Base-by-base conservation (phyloP, 1,140 invertebrate genomes). In the Cotesia typhae region DNA sequence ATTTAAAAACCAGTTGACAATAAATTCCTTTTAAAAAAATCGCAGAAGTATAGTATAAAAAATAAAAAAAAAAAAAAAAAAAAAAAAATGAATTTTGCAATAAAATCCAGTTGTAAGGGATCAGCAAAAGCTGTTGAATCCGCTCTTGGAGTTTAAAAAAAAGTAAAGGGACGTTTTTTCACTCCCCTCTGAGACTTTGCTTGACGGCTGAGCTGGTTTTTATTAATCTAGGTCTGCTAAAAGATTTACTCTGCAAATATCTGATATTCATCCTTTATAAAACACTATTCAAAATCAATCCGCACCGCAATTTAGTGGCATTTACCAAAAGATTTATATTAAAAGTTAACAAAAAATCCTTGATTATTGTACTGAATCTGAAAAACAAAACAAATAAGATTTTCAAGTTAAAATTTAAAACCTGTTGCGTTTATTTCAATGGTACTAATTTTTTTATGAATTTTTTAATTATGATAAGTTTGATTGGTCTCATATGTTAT, bases 171-270 rank as follows among this genome's bases (percentile, higher is more conserved):
- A 51, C 28, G 63, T 37, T 51, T 14, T 53, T 66, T 66, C 20
- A 28, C 41, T 52, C 12, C 17, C 6, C 71, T 72, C 71, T 47
- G 17, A 28, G 76, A 74, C 79, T 80, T 84, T 82, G 75, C 79
- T 71, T 67, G 60, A 75, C 74, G 80, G 85, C 83, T 87, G 76
- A 87, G 83, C 84, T 82, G 84, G 69, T 81, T 85, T 47, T 87
- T 86, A 86, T 87, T 86, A 87, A 87, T 85, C 81, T 79, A 71
- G 74, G 61, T 77, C 78, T 72, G 77, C 80, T 79, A 82, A 82
- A 78, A 77, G 79, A 68, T 76, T 77, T 79, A 72, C 20, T 74
- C 81, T 76, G 76, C 75, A 80, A 82, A 83, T 81, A 81, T 74
- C 75, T 77, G 77, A 82, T 78, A 80, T 76, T 72, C 36, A 35